These are phyloP conservation scores for Oncorhynchus mykiss DNA, from an alignment of 2,113 vertebrate species.

Conservation along the genomic window DNA sequence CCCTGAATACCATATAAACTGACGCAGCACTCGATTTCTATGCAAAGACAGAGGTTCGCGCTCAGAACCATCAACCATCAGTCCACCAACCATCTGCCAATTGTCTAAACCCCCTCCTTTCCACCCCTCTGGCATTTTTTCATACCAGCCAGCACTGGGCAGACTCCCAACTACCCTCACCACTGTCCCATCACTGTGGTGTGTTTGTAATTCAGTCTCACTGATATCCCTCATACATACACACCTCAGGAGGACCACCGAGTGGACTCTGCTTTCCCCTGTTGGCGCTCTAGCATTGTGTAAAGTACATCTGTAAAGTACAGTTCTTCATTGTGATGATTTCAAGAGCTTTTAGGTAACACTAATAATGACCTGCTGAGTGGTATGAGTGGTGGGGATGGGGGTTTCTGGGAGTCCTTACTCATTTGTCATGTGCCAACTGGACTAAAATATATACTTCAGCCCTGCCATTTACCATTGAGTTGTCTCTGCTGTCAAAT, in stretches of 20 bases:
- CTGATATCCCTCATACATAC: background rate
- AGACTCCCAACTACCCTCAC: conserved; percentile 29
- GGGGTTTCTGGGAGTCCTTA: conserved; percentile 12
- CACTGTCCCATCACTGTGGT: too few species aligned
- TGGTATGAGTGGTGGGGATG: conserved; percentile 37
- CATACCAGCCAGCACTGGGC: conserved; percentile 54
- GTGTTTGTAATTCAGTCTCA: conserved; percentile 2
- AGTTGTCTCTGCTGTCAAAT: too few species aligned
- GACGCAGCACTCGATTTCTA: conserved; percentile 75
- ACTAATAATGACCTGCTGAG: conserved; percentile 54
- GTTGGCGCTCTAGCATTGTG: too few species aligned
- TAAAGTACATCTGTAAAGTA: too few species aligned
- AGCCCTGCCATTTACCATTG: conserved; percentile 34
- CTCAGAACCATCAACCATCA: conserved; percentile 57
- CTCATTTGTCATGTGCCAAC: conserved; percentile 54
- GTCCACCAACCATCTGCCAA: background rate
- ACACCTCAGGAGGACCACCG: too few species aligned
- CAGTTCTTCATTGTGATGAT: too few species aligned
- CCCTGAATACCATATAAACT: conserved; percentile 61
- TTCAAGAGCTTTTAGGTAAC: conserved; percentile 34
- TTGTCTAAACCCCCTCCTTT: conserved; percentile 30
- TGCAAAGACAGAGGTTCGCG: conserved; percentile 73
- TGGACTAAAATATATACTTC: conserved; percentile 45
- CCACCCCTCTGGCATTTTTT: conserved; percentile 34
- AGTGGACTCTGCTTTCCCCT: too few species aligned